A percentile compares a stretch with the other conserved stretches of the same genome.
Conservation (phyloP, 1,140 invertebrate species). For the Platyscapa corneri region DNA sequence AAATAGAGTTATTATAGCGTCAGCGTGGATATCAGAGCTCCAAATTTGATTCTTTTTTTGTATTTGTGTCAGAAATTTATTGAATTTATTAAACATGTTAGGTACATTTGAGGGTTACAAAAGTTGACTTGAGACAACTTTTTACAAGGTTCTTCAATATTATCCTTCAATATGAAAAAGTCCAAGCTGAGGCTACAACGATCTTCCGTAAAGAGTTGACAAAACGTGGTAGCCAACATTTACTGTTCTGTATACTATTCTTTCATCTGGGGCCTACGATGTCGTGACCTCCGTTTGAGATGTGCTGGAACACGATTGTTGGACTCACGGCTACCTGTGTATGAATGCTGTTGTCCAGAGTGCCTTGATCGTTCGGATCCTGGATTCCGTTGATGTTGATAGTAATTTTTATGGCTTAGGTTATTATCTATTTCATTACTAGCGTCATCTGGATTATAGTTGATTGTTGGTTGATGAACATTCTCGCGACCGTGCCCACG, state of each 20-base stretch:
- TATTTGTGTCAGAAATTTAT: neutral
- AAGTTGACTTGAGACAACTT: too few relatives aligned
- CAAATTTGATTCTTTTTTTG: neutral
- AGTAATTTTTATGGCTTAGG: neutral
- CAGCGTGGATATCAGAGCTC: neutral
- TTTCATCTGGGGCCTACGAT: slow-evolving; percentile 42
- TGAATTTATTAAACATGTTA: too few relatives aligned
- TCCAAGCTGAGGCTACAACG: neutral
- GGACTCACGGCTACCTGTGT: neutral
- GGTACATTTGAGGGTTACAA: too few relatives aligned
- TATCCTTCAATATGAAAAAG: too few relatives aligned
- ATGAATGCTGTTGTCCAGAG: slow-evolving; percentile 39
- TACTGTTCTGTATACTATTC: neutral
- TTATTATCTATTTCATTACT: slow-evolving; percentile 34
- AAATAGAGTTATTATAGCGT: neutral
- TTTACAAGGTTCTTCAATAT: neutral
- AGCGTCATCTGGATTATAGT: slow-evolving; percentile 6
- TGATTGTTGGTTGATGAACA: neutral
- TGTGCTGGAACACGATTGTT: slow-evolving; percentile 50
- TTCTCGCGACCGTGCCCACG: neutral
- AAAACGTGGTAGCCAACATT: neutral
- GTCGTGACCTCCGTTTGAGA: slow-evolving; percentile 51
- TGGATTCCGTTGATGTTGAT: slow-evolving; percentile 33
- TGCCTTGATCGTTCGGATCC: too few relatives aligned
- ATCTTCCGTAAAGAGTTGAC: neutral